phyloP scores from a whole-genome alignment of 2,888 invertebrate species.

The Caenorhabditis panamensis region DNA sequence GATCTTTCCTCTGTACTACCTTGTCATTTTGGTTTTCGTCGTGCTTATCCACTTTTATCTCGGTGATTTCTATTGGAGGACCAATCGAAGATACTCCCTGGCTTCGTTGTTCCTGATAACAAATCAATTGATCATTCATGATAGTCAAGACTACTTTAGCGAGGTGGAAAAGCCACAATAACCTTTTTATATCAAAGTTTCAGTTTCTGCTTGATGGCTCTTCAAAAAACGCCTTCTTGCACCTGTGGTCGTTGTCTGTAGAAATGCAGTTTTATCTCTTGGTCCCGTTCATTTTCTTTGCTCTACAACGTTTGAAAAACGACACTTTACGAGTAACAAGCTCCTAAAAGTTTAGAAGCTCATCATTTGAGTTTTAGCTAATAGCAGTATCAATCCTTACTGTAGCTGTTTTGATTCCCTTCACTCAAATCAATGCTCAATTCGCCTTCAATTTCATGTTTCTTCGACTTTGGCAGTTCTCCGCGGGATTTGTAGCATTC shows the following conservation, averaged over 20 bases:
- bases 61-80: conserved; percentile 45
- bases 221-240: conserved; percentile 52
- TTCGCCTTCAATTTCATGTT: conserved; percentile 61
- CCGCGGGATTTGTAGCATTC: conserved; percentile 42
- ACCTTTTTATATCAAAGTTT: background rate
- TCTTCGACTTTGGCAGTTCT: conserved; percentile 56
- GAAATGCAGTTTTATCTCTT: conserved; percentile 60
- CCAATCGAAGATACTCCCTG: conserved; percentile 48
- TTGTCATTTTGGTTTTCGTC: conserved; percentile 9
- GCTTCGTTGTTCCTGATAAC: conserved; percentile 53
- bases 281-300: conserved; percentile 57
- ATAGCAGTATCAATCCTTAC: conserved; percentile 19
- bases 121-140: conserved; percentile 61
- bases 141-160: conserved; percentile 57
- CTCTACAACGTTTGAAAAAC: conserved; percentile 35
- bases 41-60: conserved; percentile 31
- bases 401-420: conserved; percentile 12
- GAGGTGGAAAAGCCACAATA: conserved; percentile 25
- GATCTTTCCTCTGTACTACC: conserved; percentile 54
- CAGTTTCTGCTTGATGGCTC: conserved; percentile 58
- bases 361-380: background rate
- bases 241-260: conserved; percentile 52
- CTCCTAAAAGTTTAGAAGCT: background rate
- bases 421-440: conserved; percentile 43
- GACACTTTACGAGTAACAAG: conserved; percentile 16